Base-by-base conservation (phyloP, 64 coral and sea anemone genomes). In the Dendrophyllia cribrosa region DNA sequence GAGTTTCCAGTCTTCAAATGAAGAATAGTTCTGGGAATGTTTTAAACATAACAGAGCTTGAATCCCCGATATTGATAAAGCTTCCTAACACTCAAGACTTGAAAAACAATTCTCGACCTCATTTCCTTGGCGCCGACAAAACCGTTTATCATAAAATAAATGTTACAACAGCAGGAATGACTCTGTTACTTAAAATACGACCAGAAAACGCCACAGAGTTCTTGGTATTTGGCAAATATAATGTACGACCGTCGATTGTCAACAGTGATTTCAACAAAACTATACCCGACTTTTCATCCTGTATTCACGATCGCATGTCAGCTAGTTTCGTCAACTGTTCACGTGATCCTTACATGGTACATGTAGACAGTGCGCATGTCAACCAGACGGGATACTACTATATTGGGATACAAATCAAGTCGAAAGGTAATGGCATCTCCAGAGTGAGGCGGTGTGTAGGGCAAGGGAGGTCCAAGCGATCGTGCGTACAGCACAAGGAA, bases 191-290 rank as follows among this genome's bases (percentile, higher is more conserved):
- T 1, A 88, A 63, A 20, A 43, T 88, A 17, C 70, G 34, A 43
- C 86, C 86, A 58, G 23, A 88, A 59, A 34, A 88, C 55, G 62
- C n/a, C 86, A 62, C 71, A 5, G 43, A 76, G 16, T 75, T 88
- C 3, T 34, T 75, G n/a, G 12, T 88, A 6, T 56, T 48, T 21
- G 8, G 75, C 3, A 88, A 75, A 10, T 88, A 21, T 25, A 22
- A 53, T 0, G 53, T 63, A 11, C 86, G 86, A 61, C 70, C 86
- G n/a, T 55, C 75, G 22, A 0, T 9, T 24, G n/a, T 9, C 51
- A 55, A 77, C 51, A 77, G 50, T 56, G 75, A 11, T 19, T 12
- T 77, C 8, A 25, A 77, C 49, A 62, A 8, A 4, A 61, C 26
- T 8, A 25, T 74, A 17, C 64, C 70, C 9, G 68, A 88, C 11